Conservation (phyloP, 2,797 vertebrate species). For the Peromyscus melanophrys region DNA sequence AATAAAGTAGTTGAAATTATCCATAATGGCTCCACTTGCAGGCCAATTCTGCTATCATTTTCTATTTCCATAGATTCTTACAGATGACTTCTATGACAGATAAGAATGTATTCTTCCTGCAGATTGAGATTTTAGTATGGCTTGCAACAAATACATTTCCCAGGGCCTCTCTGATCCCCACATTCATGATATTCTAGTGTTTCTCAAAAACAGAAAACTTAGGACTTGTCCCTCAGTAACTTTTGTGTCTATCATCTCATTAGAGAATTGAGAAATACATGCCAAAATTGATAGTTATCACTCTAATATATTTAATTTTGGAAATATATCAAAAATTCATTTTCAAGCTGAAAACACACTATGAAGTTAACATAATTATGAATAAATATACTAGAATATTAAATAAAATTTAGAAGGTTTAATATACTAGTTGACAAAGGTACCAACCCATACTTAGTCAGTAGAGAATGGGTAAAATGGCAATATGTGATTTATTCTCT, state of each 20-base stretch:
- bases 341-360: neutral
- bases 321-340: neutral
- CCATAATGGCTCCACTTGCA: neutral
- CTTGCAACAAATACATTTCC: neutral
- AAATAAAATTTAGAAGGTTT: neutral
- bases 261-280: neutral
- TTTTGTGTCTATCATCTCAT: neutral
- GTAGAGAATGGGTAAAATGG: neutral
- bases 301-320: neutral
- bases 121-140: slow-evolving; percentile 14
- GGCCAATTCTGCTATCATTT: neutral
- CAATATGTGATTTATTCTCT: neutral
- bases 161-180: neutral
- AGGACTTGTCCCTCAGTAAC: neutral
- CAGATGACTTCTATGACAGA: neutral
- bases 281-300: neutral
- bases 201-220: neutral
- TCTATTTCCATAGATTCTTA: neutral
- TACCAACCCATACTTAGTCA: neutral
- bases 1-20: neutral
- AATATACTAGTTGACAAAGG: neutral
- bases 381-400: neutral
- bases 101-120: neutral
- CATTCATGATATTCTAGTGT: neutral
- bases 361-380: neutral